Percentiles rank a stretch among this genome's conserved stretches.
Evolutionary conservation across 2,888 invertebrate species (phyloP).

Genomic region (Tholera decimalis): DNA sequence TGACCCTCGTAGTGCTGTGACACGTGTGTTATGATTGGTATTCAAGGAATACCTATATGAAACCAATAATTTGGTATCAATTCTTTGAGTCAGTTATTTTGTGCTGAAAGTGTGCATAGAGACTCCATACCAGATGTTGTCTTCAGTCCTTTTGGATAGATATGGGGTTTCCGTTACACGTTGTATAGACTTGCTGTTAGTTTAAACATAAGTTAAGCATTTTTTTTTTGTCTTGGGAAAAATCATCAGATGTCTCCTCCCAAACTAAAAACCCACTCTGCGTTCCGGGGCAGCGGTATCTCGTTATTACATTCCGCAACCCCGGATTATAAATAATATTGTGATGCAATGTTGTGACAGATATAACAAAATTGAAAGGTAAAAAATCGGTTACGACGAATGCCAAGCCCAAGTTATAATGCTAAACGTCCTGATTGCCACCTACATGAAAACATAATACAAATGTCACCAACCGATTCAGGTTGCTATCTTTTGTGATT

Average conservation of each 20-base stretch:
- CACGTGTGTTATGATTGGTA: too few relatives aligned
- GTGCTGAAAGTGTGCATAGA: too few relatives aligned
- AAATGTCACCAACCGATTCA: slow-evolving; percentile 33
- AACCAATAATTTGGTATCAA: too few relatives aligned
- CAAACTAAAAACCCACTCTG: too few relatives aligned
- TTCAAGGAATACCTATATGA: too few relatives aligned
- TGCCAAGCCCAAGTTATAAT: slow-evolving; percentile 12
- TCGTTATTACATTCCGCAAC: background rate
- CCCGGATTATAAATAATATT: background rate
- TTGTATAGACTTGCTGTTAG: background rate
- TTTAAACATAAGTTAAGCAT: background rate
- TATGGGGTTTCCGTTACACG: too few relatives aligned
- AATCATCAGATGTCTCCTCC: too few relatives aligned
- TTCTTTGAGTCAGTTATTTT: too few relatives aligned
- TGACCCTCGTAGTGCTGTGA: too few relatives aligned
- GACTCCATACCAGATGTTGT: too few relatives aligned
- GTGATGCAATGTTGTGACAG: background rate
- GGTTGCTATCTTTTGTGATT: slow-evolving; percentile 25
- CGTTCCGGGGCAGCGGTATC: too few relatives aligned
- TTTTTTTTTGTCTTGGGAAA: background rate
- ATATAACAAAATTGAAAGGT: background rate
- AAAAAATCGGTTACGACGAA: background rate
- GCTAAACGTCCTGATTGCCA: slow-evolving; percentile 22
- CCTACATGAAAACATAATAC: slow-evolving; percentile 40
- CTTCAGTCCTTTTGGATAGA: too few relatives aligned